Evolutionary conservation across 1,140 invertebrate species (phyloP).

Genomic region (Holotrichia oblita): DNA sequence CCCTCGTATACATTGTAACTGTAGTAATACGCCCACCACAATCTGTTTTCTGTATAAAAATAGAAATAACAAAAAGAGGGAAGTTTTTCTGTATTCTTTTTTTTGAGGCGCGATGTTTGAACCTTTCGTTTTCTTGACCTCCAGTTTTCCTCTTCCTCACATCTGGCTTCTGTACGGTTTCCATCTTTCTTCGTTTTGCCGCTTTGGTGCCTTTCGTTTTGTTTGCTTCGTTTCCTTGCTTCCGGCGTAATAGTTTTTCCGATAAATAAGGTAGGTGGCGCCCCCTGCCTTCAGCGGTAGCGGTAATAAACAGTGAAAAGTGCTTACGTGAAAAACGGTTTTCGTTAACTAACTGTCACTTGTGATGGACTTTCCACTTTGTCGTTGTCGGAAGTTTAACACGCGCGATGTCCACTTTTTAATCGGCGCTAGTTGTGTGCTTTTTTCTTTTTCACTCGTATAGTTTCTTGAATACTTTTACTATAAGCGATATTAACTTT

Average conservation of each 20-base stretch:
- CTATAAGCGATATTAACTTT: no score
- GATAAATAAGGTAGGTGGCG: slow-evolving; percentile 4
- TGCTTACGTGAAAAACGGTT: slow-evolving; percentile 1
- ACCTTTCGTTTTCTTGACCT: neutral
- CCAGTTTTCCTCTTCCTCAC: neutral
- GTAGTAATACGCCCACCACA: neutral
- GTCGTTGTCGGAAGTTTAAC: slow-evolving; percentile 7
- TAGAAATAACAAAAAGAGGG: neutral
- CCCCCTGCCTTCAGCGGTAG: neutral
- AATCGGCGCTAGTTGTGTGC: neutral
- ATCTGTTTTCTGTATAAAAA: neutral
- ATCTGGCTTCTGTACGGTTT: neutral
- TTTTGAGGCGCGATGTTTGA: neutral
- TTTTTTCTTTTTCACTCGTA: neutral
- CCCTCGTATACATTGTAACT: neutral
- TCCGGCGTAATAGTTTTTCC: slow-evolving; percentile 1
- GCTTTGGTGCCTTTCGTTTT: neutral
- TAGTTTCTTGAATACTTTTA: no score
- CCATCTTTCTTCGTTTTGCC: neutral
- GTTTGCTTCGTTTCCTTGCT: neutral
- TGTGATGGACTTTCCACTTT: slow-evolving; percentile 12
- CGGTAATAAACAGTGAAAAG: slow-evolving; percentile 9
- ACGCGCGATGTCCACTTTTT: neutral
- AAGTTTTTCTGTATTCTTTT: neutral
- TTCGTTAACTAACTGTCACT: slow-evolving; percentile 13